Percentiles rank a stretch among this genome's conserved stretches.
These are phyloP conservation scores for Leptodactylus fuscus DNA, from an alignment of 2,113 vertebrate species.

Conservation along the genomic window DNA sequence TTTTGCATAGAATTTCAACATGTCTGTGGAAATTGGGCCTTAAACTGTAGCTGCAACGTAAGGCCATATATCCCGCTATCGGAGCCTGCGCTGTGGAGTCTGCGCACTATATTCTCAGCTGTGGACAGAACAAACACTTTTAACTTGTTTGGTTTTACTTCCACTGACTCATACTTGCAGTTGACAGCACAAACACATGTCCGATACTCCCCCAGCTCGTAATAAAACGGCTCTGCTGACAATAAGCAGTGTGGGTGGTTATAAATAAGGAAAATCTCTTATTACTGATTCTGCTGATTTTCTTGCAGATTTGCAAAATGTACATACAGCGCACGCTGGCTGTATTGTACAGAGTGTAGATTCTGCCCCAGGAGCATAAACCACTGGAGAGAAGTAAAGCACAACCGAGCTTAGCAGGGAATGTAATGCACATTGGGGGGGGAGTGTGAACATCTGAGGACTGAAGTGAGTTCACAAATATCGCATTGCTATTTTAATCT, in stretches of 20 bases:
- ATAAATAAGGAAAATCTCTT: slow-evolving; percentile 45
- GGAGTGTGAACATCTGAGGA: not conserved
- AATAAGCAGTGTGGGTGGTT: slow-evolving; percentile 28
- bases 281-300: slow-evolving; percentile 13
- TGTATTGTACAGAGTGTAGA: not conserved
- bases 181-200: slow-evolving; percentile 33
- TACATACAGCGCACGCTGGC: not conserved
- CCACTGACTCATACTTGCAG: not conserved
- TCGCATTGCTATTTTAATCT: not conserved
- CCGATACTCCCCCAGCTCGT: slow-evolving; percentile 28
- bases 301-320: slow-evolving; percentile 20
- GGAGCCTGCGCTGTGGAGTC: too few species aligned
- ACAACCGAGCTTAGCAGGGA: not conserved
- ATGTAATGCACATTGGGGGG: not conserved
- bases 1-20: too few species aligned
- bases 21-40: too few species aligned
- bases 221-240: slow-evolving; percentile 6
- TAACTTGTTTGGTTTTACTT: slow-evolving; percentile 6
- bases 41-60: too few species aligned
- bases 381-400: not conserved
- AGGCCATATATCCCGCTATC: too few species aligned
- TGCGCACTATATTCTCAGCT: too few species aligned
- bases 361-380: not conserved
- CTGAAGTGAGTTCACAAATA: not conserved
- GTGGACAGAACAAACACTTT: not conserved